These are phyloP conservation scores for Panagrolaimus sp. DNA, from an alignment of 1,140 invertebrate species.

Conservation along the genomic window DNA sequence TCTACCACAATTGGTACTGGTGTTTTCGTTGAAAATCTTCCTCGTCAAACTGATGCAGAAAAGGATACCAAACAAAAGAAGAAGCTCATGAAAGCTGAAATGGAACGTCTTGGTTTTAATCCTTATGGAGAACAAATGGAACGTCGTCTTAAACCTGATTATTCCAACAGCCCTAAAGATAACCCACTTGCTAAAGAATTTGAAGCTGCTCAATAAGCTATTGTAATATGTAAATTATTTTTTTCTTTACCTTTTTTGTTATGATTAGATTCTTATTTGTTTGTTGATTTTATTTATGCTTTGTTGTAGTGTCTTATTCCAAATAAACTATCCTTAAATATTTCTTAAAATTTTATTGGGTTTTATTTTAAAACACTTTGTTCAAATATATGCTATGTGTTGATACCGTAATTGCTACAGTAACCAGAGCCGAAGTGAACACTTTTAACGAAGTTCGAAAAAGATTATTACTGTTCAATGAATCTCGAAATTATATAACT, in stretches of 20 bases:
- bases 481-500: too few relatives aligned
- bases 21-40: slow-evolving; percentile 35
- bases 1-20: slow-evolving; percentile 52
- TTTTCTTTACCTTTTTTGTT: not conserved
- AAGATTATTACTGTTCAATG: too few relatives aligned
- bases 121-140: slow-evolving; percentile 54
- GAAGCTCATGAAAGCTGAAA: slow-evolving; percentile 52
- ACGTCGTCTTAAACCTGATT: slow-evolving; percentile 53
- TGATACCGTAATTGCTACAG: too few relatives aligned
- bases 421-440: too few relatives aligned
- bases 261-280: slow-evolving; percentile 13
- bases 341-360: too few relatives aligned
- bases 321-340: too few relatives aligned
- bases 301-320: too few relatives aligned
- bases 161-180: slow-evolving; percentile 49
- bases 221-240: too few relatives aligned
- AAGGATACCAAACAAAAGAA: slow-evolving; percentile 54
- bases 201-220: slow-evolving; percentile 24
- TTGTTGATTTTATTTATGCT: too few relatives aligned
- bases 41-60: slow-evolving; percentile 39
- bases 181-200: slow-evolving; percentile 53
- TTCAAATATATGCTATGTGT: too few relatives aligned
- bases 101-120: slow-evolving; percentile 55
- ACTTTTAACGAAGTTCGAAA: too few relatives aligned
- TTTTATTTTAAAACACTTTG: too few relatives aligned